Evolutionary conservation across 2,888 invertebrate genomes (phyloP), one percentile per base, ranked within the genome.

Genomic region (Carpatolechia fugitivella): DNA sequence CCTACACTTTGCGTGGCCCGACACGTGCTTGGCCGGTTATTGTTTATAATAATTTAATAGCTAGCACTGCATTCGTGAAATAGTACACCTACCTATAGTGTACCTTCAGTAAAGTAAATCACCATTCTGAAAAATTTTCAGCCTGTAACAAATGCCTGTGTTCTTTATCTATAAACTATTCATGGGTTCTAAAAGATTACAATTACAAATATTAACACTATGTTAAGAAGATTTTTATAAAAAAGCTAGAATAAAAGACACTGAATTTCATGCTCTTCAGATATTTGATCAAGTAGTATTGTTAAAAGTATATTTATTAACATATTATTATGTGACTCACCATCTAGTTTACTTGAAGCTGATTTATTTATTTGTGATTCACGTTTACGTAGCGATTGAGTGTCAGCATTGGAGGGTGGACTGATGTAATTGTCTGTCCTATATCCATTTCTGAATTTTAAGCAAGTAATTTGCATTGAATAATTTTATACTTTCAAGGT

Each of bases 371-470:
- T n/a, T 46, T 48, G 36, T 47, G 46, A 41, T 13, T 51, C 52
- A 46, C 46, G 52, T 50, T 54, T 36, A 41, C 51, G 41, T 47
- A 55, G 40, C 18, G 18, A 41, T 20, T 57, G 52, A 56, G 56
- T 54, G 59, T 44, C 7, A 16, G n/a, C 11, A 31, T 55, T 44
- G 29, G 20, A 44, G 29, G 20, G 44, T 41, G 29, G 20, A 53
- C 51, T 60, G 59, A 60, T 57, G 52, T 50, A 52, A 59, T n/a
- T 24, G 24, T 6, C 31, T 57, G 61, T 47, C 54, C 61, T 56
- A 55, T 54, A 61, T 61, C 47, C 58, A 57, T 49, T 52, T 58
- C 51, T 52, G 31, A 52, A 61, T 61, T 54, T 51, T 38, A 52
- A 54, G 8, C 41, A 41, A 30, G 36, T 14, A 11, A 50, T 51